A percentile compares a stretch with the other conserved stretches of the same genome.
phyloP scores from a whole-genome alignment of 2,888 invertebrate genomes.

The Rhagonycha fulva region DNA sequence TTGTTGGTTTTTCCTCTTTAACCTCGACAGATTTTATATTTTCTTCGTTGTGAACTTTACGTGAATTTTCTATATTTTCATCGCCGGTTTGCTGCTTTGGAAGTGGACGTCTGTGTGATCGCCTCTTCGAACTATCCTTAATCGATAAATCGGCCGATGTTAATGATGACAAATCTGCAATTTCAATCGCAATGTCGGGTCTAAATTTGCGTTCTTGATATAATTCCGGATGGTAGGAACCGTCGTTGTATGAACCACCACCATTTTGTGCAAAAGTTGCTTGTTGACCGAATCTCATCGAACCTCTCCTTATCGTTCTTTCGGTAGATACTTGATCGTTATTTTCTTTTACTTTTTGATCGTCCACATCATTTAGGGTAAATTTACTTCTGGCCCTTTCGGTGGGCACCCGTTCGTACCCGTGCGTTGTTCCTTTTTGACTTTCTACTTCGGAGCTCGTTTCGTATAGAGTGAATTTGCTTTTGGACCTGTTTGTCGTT shows the following conservation, averaged over 20 bases:
- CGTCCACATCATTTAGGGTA: neutral
- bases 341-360: neutral
- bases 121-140: slow-evolving; percentile 17
- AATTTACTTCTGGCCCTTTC: neutral
- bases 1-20: neutral
- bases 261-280: slow-evolving; percentile 36
- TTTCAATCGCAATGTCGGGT: slow-evolving; percentile 45
- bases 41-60: neutral
- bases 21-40: neutral
- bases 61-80: neutral
- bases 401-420: neutral
- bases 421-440: neutral
- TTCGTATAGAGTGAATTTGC: neutral
- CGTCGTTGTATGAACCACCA: slow-evolving; percentile 26
- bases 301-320: slow-evolving; percentile 6
- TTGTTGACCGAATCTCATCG: slow-evolving; percentile 5
- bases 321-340: neutral
- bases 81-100: slow-evolving; percentile 1
- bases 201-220: slow-evolving; percentile 45
- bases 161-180: slow-evolving; percentile 61
- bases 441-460: neutral
- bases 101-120: slow-evolving; percentile 7
- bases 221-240: slow-evolving; percentile 39
- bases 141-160: slow-evolving; percentile 57
- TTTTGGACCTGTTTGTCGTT: slow-evolving; percentile 2